phyloP scores from a whole-genome alignment of 2,888 invertebrate genomes.

The Oscheius sp. region DNA sequence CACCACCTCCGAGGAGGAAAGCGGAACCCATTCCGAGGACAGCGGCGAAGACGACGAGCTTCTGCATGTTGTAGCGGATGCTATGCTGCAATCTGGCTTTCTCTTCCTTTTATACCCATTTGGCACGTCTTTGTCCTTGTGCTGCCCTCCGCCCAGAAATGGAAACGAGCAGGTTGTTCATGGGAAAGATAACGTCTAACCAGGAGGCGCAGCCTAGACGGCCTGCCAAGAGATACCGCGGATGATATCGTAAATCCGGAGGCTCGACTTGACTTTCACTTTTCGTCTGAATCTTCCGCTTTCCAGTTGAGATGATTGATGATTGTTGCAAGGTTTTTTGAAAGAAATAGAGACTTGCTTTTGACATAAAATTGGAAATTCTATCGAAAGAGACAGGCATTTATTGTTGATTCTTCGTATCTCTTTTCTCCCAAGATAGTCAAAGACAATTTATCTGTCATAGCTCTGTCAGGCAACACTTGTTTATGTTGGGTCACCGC shows the following conservation, averaged over 20 bases:
- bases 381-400: too few relatives aligned
- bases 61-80: constrained; percentile 39
- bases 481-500: constrained; percentile 23
- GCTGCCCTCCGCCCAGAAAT: constrained; percentile 31
- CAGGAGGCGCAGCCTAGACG: constrained; percentile 20
- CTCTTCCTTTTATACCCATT: constrained; percentile 15
- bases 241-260: constrained; percentile 22
- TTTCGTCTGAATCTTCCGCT: background rate
- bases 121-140: constrained; percentile 28
- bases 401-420: background rate
- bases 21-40: constrained; percentile 41
- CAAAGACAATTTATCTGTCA: background rate
- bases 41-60: constrained; percentile 47
- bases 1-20: constrained; percentile 46
- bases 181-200: constrained; percentile 7
- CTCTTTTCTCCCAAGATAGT: background rate
- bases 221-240: constrained; percentile 29
- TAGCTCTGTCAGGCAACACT: background rate
- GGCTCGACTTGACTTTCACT: constrained; percentile 14
- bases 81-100: constrained; percentile 7
- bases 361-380: too few relatives aligned
- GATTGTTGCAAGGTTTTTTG: background rate
- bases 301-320: background rate
- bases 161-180: constrained; percentile 21
- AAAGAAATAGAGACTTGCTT: too few relatives aligned